These are phyloP conservation scores for Aythya fuligula DNA, from an alignment of 2,797 vertebrate species.

Conservation along the genomic window DNA sequence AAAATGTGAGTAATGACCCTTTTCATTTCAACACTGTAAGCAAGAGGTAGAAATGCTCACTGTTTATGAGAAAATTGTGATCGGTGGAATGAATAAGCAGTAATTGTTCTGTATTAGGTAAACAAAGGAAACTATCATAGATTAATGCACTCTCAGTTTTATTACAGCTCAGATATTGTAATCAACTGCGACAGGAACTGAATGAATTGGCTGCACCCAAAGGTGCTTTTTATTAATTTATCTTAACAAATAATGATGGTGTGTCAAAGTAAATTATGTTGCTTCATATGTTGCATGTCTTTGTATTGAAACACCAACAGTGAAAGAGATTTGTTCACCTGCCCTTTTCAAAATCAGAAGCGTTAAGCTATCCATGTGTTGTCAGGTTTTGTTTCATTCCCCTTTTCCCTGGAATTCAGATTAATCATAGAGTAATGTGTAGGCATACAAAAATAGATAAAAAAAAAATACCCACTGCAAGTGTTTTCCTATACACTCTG, in stretches of 20 bases:
- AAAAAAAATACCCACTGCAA: background rate
- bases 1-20: constrained; percentile 75
- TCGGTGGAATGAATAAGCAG: constrained; percentile 70
- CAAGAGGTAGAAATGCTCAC: constrained; percentile 60
- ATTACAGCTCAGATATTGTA: constrained; percentile 68
- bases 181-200: constrained; percentile 64
- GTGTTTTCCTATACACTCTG: background rate
- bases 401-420: background rate
- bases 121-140: constrained; percentile 67
- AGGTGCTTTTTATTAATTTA: constrained; percentile 78
- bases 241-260: constrained; percentile 73
- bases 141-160: constrained; percentile 69
- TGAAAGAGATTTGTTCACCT: background rate
- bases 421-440: background rate
- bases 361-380: background rate
- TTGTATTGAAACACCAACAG: constrained; percentile 33
- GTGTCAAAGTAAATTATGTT: constrained; percentile 72
- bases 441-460: background rate
- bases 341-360: constrained; percentile 24
- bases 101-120: constrained; percentile 76
- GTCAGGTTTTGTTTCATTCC: background rate
- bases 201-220: constrained; percentile 71
- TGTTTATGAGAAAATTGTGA: constrained; percentile 63
- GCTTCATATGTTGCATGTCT: constrained; percentile 40
- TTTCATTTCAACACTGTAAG: constrained; percentile 64